Conservation (phyloP, 2,797 vertebrate genomes). For the Hipposideros larvatus region DNA sequence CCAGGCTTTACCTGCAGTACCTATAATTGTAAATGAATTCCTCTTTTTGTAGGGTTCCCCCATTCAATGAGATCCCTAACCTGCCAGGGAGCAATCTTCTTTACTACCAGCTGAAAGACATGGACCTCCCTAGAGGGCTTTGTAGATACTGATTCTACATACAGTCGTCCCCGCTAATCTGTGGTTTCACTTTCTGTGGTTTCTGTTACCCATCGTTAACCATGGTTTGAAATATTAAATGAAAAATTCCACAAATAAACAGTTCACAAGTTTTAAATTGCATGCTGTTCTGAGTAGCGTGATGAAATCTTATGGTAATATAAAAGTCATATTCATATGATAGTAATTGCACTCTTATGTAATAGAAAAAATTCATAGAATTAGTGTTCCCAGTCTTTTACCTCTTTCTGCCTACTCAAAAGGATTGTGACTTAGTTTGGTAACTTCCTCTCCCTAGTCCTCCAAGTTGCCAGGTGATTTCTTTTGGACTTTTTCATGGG, state of each 20-base stretch:
- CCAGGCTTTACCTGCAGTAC: not conserved
- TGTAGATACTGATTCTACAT: not conserved
- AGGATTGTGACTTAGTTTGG: not conserved
- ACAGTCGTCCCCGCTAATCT: not conserved
- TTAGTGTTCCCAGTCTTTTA: not conserved
- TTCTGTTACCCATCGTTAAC: not conserved
- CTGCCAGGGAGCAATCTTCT: conserved; percentile 19
- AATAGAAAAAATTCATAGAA: not conserved
- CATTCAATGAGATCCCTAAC: not conserved
- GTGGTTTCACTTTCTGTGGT: not conserved
- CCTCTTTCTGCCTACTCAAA: not conserved
- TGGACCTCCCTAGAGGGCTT: not conserved
- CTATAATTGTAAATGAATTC: not conserved
- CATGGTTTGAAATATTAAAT: not conserved
- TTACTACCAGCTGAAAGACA: not conserved
- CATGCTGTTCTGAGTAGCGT: not conserved
- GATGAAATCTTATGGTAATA: not conserved
- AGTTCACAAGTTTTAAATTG: not conserved
- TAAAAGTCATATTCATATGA: not conserved
- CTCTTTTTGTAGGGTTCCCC: not conserved
- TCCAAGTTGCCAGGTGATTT: not conserved
- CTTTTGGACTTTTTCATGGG: not conserved
- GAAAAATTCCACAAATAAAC: not conserved
- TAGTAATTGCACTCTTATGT: not conserved
- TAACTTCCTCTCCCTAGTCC: not conserved